A percentile compares a stretch with the other conserved stretches of the same genome.
These are phyloP conservation scores for Phortica variegata DNA, from an alignment of 1,140 invertebrate species.

Conservation along the genomic window DNA sequence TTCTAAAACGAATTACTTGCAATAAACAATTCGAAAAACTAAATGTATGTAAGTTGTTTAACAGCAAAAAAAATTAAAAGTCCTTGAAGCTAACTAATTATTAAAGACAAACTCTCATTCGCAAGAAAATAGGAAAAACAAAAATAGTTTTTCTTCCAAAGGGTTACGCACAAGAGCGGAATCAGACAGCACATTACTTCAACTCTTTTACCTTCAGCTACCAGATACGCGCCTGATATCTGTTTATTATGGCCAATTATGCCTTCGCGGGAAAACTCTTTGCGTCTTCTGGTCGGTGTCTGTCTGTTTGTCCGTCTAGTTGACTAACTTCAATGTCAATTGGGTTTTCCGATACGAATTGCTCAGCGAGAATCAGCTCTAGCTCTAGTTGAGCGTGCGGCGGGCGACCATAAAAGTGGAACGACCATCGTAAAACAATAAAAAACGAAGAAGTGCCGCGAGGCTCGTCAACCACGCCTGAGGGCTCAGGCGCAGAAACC, in stretches of 20 bases:
- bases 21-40: too few species aligned
- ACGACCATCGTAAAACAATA: constrained; percentile 31
- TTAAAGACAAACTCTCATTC: too few species aligned
- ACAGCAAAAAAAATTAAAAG: constrained; percentile 31
- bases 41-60: too few species aligned
- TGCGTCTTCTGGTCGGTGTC: too few species aligned
- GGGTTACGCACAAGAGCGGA: neutral
- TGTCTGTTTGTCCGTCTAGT: too few species aligned
- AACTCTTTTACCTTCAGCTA: too few species aligned
- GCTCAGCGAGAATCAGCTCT: neutral
- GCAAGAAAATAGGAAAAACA: neutral
- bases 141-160: neutral
- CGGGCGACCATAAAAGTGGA: constrained; percentile 12
- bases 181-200: too few species aligned
- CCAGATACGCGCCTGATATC: too few species aligned
- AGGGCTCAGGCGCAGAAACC: too few species aligned
- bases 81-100: constrained; percentile 8
- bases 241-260: constrained; percentile 1
- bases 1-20: too few species aligned
- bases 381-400: constrained; percentile 4
- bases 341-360: neutral
- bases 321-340: constrained; percentile 34
- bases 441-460: too few species aligned
- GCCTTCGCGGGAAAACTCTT: neutral
- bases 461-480: too few species aligned